phyloP scores from a whole-genome alignment of 2,888 invertebrate genomes.

The Drosophila niveifrons region DNA sequence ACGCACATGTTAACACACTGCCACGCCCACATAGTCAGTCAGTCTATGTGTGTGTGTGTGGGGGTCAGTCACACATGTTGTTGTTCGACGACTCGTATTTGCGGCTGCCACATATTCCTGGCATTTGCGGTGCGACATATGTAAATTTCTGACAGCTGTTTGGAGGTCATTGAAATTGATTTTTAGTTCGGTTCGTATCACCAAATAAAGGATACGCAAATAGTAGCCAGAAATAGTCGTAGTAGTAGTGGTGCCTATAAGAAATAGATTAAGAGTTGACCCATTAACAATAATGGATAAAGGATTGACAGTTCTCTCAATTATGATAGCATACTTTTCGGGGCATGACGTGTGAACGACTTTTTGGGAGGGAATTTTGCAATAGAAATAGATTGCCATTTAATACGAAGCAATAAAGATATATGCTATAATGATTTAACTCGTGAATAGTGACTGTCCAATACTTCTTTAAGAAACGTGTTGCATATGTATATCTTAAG shows the following conservation, averaged over 20 bases:
- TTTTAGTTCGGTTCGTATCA: conserved; percentile 36
- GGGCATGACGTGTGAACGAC: background rate
- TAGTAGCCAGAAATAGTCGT: conserved; percentile 1
- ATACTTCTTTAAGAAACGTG: no score
- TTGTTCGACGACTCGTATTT: conserved; percentile 46
- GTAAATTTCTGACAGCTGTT: conserved; percentile 70
- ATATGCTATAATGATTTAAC: no score
- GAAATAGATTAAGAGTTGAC: background rate
- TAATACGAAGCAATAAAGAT: no score
- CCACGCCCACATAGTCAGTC: conserved; percentile 58
- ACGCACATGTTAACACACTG: conserved; percentile 14
- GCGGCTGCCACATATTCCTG: conserved; percentile 35
- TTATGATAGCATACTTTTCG: background rate
- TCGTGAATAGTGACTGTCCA: no score
- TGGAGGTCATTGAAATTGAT: conserved; percentile 70
- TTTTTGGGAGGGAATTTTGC: background rate
- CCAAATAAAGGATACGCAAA: background rate
- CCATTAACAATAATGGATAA: conserved; percentile 5
- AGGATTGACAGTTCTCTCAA: background rate
- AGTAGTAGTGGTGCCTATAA: background rate
- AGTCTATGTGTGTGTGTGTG: background rate
- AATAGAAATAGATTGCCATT: background rate
- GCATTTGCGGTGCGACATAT: conserved; percentile 60
- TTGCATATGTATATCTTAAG: no score
- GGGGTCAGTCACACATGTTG: conserved; percentile 15